Evolutionary conservation across 2,113 vertebrate species (phyloP).

Genomic region (Malurus elegans): DNA sequence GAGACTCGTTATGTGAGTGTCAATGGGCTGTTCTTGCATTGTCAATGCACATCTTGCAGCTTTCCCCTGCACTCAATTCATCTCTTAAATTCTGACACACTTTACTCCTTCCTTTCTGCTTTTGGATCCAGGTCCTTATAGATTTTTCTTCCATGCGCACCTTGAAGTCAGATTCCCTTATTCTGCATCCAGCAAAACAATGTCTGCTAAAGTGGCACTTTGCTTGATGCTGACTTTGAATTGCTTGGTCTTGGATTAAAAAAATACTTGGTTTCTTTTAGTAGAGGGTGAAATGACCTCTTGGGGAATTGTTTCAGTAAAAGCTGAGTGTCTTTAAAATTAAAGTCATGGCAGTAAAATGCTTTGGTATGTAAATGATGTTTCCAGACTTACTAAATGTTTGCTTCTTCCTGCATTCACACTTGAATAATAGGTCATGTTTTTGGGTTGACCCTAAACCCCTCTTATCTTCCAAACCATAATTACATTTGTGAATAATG

Average conservation of each 20-base stretch:
- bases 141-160: background rate
- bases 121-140: background rate
- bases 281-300: background rate
- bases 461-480: background rate
- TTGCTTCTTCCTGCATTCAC: background rate
- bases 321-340: background rate
- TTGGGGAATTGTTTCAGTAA: background rate
- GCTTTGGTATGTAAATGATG: background rate
- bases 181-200: background rate
- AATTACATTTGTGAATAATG: background rate
- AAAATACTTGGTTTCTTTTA: background rate
- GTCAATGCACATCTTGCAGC: background rate
- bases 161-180: background rate
- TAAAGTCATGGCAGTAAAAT: background rate
- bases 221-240: background rate
- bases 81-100: background rate
- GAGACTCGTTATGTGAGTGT: background rate
- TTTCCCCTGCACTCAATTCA: background rate
- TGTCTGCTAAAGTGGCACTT: background rate
- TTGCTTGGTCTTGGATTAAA: background rate
- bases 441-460: background rate
- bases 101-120: background rate
- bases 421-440: background rate
- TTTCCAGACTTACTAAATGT: background rate
- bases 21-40: background rate